phyloP scores from a whole-genome alignment of 2,797 vertebrate genomes.

The Danio tinwini region DNA sequence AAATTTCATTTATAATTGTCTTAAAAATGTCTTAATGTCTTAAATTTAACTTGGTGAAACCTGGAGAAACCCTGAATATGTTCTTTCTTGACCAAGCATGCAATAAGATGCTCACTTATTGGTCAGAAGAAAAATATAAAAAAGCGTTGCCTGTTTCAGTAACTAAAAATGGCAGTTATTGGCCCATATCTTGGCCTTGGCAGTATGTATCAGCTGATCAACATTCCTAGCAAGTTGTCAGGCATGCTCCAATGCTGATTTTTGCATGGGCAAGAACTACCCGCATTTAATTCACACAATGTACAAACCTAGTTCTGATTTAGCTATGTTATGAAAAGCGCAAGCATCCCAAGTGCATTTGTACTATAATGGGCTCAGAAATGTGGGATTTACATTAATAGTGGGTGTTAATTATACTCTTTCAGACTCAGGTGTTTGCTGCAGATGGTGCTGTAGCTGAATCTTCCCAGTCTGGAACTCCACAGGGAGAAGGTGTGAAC shows the following conservation, averaged over 20 bases:
- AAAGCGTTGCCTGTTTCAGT: too few relatives aligned
- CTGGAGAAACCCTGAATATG: too few relatives aligned
- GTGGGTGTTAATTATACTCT: slow-evolving; percentile 31
- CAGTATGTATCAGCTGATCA: too few relatives aligned
- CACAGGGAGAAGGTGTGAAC: slow-evolving; percentile 89
- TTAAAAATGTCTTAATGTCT: too few relatives aligned
- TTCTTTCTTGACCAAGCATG: neutral
- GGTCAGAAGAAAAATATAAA: too few relatives aligned
- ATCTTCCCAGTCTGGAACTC: slow-evolving; percentile 86
- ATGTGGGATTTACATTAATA: slow-evolving; percentile 31
- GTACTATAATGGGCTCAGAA: slow-evolving; percentile 10
- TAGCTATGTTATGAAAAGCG: neutral
- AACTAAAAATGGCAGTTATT: neutral
- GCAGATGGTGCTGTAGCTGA: slow-evolving; percentile 88
- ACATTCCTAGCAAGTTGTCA: neutral
- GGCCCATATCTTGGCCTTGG: neutral
- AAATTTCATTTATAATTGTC: too few relatives aligned
- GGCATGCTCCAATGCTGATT: neutral
- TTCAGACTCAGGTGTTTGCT: slow-evolving; percentile 91
- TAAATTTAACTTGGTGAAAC: too few relatives aligned
- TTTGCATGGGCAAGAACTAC: neutral
- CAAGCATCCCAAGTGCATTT: neutral
- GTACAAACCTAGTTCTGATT: neutral
- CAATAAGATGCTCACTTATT: too few relatives aligned
- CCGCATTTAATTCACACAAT: neutral